Evolutionary conservation across 1,140 invertebrate species (phyloP).

Genomic region (Parasteatoda tepidariorum): DNA sequence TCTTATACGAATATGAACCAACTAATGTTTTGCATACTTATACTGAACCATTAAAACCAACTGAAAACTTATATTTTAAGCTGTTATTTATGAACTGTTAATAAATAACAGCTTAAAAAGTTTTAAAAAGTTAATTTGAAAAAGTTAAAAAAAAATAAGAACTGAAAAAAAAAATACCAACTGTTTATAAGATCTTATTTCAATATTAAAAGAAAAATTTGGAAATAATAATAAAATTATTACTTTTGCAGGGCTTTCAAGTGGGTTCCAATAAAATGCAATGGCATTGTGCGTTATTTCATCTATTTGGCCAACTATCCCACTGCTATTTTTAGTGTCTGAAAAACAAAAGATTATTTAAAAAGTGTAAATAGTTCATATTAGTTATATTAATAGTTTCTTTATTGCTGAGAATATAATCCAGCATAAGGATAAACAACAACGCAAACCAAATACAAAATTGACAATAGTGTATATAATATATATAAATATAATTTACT

Average conservation of each 20-base stretch:
- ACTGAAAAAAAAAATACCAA: not conserved
- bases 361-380: too few relatives aligned
- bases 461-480: too few relatives aligned
- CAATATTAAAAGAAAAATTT: too few relatives aligned
- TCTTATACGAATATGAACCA: too few relatives aligned
- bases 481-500: not conserved
- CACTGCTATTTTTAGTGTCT: conserved; percentile 98
- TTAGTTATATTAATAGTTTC: too few relatives aligned
- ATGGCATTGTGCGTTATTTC: conserved; percentile 98
- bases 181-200: too few relatives aligned
- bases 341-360: conserved; percentile 16
- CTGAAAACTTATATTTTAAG: too few relatives aligned
- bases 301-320: conserved; percentile 94
- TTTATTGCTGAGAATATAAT: too few relatives aligned
- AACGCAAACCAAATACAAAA: too few relatives aligned
- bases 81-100: not conserved
- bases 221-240: conserved; percentile 61
- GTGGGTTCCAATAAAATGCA: conserved; percentile 98
- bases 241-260: conserved; percentile 96
- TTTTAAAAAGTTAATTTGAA: not conserved
- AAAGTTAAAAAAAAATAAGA: not conserved
- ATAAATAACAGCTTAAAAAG: not conserved
- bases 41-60: too few relatives aligned
- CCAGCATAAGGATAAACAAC: too few relatives aligned
- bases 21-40: too few relatives aligned